phyloP scores from a whole-genome alignment of 2,113 vertebrate genomes.

The Phycodurus eques region DNA sequence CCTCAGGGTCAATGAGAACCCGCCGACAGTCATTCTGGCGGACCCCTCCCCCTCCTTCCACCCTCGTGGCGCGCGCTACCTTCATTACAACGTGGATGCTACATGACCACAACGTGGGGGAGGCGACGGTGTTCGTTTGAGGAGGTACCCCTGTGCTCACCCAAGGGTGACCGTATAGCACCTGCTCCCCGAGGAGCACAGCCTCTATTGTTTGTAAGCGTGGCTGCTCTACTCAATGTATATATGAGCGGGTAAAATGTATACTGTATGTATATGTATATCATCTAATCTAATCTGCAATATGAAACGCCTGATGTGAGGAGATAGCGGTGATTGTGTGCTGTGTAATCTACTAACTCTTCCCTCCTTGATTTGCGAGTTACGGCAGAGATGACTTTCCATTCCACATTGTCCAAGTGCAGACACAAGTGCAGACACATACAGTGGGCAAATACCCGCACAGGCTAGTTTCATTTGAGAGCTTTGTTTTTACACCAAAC shows the following conservation, averaged over 20 bases:
- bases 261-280: conserved; percentile 15
- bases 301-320: conserved; percentile 37
- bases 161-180: conserved; percentile 33
- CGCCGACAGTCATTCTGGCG: conserved; percentile 50
- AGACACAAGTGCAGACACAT: not conserved
- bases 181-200: conserved; percentile 44
- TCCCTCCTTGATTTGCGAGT: conserved; percentile 56
- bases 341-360: conserved; percentile 24
- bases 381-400: conserved; percentile 42
- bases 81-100: conserved; percentile 40
- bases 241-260: conserved; percentile 37
- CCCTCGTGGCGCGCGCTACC: conserved; percentile 15
- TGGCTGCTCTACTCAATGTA: conserved; percentile 38
- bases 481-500: conserved; percentile 39
- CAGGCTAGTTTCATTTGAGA: conserved; percentile 12
- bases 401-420: conserved; percentile 17
- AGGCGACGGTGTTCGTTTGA: conserved; percentile 20
- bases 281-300: conserved; percentile 46
- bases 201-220: conserved; percentile 47
- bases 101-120: conserved; percentile 24
- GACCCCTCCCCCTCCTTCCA: conserved; percentile 32
- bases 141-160: conserved; percentile 39
- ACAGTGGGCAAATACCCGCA: conserved; percentile 2
- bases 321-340: conserved; percentile 19
- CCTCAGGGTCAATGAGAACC: conserved; percentile 37